phyloP scores from a whole-genome alignment of 1,140 invertebrate genomes.

The Calosoma granatense region DNA sequence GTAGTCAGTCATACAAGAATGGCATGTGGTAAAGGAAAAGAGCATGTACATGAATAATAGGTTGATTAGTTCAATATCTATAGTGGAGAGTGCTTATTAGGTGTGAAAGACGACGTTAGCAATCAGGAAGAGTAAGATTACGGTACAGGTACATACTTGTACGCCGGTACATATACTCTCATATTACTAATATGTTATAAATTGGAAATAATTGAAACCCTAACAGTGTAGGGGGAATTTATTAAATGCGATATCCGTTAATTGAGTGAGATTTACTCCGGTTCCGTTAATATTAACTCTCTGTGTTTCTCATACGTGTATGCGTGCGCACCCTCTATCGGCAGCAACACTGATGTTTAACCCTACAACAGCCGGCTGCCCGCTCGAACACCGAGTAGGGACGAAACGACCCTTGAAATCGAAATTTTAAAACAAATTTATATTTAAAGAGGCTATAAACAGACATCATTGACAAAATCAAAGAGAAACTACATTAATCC shows the following conservation, averaged over 20 bases:
- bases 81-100: too few species aligned
- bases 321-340: background rate
- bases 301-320: background rate
- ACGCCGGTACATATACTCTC: too few species aligned
- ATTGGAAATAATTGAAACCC: conserved; percentile 6
- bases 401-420: background rate
- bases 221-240: background rate
- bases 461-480: too few species aligned
- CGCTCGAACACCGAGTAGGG: background rate
- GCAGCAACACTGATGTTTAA: background rate
- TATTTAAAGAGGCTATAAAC: background rate
- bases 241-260: conserved; percentile 5
- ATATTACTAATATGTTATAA: background rate
- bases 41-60: too few species aligned
- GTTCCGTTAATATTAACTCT: background rate
- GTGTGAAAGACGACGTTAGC: too few species aligned
- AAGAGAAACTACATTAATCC: too few species aligned
- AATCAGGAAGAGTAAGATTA: too few species aligned
- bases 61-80: too few species aligned
- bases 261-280: background rate
- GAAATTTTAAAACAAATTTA: background rate
- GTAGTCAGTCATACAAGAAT: too few species aligned
- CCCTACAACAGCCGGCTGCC: background rate
- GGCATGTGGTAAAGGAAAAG: too few species aligned
- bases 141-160: too few species aligned